Evolutionary conservation across 2,113 vertebrate genomes (phyloP), one percentile per base, ranked within the genome.

Genomic region (Phodopus roborovskii): DNA sequence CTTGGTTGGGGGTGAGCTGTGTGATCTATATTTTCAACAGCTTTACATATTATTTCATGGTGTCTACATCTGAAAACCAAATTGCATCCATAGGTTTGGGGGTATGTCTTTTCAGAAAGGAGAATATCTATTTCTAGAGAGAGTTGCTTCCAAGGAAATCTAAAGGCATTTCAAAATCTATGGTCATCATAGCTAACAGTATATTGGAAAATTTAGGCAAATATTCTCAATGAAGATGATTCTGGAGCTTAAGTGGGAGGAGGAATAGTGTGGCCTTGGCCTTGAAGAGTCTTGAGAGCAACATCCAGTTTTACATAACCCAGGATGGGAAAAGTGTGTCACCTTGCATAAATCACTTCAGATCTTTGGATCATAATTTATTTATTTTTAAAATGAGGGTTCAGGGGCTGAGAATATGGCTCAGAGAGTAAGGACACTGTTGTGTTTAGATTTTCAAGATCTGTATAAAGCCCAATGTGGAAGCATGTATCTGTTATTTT

Each of bases 1-100:
- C 81, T 86, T 94, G 62, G 82, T 92, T 94, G 88, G 93, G 92
- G 97, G 81, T 96, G 82, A 77, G 82, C 92, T 95, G 71, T 93
- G 84, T 92, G 97, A 95, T 96, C 81, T 84, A 90, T 94, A 96
- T 98, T 97, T 97, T 94, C 92, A 96, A 97, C 96, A 94, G 92
- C 94, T 97, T 96, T 94, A 77, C 68, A 88, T 96, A 96, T 92
- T 97, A 81, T 94, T 95, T 96, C 95, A 92, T 94, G 83, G 66
- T 64, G 74, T 91, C 93, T 95, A 68, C 87, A 87, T 97, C 97
- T 96, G 83, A 97, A 97, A 96, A 94, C 90, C 82, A 97, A 95
- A 62, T 93, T 48, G 77, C 66, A 92, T 91, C 81, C 90, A 62
- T 48, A 93, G 60, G 68, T 58, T 93, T 95, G 81, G 75, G 78